These are phyloP conservation scores for Ia io DNA, from an alignment of 2,113 vertebrate species.

Conservation along the genomic window DNA sequence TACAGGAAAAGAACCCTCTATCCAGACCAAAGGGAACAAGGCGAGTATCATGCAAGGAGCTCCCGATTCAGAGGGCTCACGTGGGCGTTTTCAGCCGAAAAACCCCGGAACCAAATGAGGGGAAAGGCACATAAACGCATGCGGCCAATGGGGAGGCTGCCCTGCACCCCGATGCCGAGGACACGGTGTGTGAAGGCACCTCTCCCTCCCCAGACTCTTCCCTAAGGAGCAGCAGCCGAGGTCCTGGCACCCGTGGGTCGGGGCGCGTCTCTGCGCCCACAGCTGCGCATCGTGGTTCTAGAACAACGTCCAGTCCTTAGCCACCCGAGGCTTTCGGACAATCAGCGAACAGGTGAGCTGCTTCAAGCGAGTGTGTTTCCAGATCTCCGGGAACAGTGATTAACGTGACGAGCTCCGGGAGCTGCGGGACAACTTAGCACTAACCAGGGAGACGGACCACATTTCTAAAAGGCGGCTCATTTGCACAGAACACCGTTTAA, in stretches of 20 bases:
- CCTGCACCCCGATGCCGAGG: not conserved
- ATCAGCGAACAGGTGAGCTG: constrained; percentile 22
- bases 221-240: not conserved
- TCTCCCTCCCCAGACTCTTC: not conserved
- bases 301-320: not conserved
- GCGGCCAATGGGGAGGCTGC: not conserved
- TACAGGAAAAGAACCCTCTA: not conserved
- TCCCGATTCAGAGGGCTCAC: not conserved
- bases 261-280: not conserved
- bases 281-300: not conserved
- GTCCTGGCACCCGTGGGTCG: too few species aligned
- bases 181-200: not conserved
- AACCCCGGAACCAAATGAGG: not conserved
- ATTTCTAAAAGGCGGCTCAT: constrained; percentile 57
- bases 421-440: constrained; percentile 36
- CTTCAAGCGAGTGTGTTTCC: constrained; percentile 43
- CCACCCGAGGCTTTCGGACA: not conserved
- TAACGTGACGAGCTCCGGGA: constrained; percentile 39
- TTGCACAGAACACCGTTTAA: constrained; percentile 51
- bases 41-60: not conserved
- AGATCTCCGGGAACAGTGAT: constrained; percentile 49
- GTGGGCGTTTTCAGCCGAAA: not conserved
- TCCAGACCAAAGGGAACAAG: not conserved
- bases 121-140: not conserved
- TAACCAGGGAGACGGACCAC: constrained; percentile 47